These are phyloP conservation scores for Argyra leucocephala DNA, from an alignment of 2,888 invertebrate species.

Conservation along the genomic window DNA sequence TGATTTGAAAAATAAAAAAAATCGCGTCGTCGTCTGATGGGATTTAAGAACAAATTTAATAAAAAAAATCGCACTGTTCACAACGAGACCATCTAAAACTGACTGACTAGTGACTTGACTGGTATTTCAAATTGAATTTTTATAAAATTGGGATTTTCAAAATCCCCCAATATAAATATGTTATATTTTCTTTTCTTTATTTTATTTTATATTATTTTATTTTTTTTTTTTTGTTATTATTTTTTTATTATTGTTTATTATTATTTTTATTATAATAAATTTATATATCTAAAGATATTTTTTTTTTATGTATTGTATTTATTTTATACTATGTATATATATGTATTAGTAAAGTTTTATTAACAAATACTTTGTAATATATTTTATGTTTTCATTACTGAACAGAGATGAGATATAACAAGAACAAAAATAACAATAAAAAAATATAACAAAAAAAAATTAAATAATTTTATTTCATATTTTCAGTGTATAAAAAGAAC, in stretches of 20 bases:
- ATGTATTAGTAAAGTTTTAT: too few relatives aligned
- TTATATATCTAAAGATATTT: neutral
- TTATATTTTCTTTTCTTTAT: neutral
- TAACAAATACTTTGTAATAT: too few relatives aligned
- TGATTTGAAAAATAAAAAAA: neutral
- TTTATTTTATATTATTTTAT: neutral
- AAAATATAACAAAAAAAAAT: too few relatives aligned
- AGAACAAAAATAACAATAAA: too few relatives aligned
- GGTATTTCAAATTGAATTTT: neutral
- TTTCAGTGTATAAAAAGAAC: too few relatives aligned
- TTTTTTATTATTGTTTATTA: neutral
- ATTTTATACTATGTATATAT: too few relatives aligned
- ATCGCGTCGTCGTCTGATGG: neutral
- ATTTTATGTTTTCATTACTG: too few relatives aligned
- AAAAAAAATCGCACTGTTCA: neutral
- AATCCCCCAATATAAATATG: neutral
- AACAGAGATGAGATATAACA: too few relatives aligned
- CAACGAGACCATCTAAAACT: slow-evolving; percentile 3
- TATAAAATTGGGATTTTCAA: neutral
- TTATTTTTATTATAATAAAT: neutral
- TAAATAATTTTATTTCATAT: too few relatives aligned
- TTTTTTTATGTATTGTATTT: too few relatives aligned
- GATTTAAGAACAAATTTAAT: neutral
- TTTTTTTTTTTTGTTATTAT: neutral
- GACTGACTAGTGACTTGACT: neutral